phyloP scores from a whole-genome alignment of 2,888 invertebrate genomes.

The Agrenia bidenticulata region DNA sequence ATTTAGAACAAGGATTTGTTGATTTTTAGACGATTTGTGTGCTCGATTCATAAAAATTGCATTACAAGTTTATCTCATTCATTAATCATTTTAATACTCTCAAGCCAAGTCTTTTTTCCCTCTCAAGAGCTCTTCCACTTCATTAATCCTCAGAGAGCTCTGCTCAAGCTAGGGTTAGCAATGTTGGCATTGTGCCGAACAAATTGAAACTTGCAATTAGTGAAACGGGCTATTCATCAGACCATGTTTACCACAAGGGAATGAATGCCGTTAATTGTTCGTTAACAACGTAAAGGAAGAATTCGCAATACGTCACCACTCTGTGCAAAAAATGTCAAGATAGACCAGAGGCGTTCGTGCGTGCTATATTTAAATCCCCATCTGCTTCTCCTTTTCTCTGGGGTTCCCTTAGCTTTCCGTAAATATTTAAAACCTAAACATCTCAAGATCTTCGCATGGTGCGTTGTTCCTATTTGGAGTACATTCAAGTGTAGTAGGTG shows the following conservation, averaged over 20 bases:
- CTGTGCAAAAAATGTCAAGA: constrained; percentile 3
- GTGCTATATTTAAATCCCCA: constrained; percentile 8
- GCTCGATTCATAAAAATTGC: no score
- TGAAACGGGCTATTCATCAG: no score
- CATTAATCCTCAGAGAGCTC: background rate
- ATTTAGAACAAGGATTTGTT: no score
- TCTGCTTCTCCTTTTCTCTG: background rate
- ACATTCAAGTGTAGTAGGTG: background rate
- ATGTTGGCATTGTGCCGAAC: no score
- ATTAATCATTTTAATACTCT: constrained; percentile 3
- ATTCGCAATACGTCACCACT: background rate
- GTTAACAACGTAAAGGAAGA: background rate
- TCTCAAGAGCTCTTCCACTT: constrained; percentile 6
- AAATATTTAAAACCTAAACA: constrained; percentile 7
- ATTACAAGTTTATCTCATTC: background rate
- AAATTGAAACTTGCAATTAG: no score
- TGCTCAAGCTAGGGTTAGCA: no score
- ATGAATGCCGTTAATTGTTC: constrained; percentile 5
- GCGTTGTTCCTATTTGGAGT: background rate
- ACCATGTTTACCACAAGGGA: background rate
- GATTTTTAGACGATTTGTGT: no score
- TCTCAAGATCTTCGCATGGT: background rate
- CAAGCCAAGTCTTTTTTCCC: background rate
- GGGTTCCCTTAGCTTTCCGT: background rate
- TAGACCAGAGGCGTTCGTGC: constrained; percentile 1